Base-by-base conservation (phyloP, 2,888 invertebrate genomes). In the Myopa testacea region DNA sequence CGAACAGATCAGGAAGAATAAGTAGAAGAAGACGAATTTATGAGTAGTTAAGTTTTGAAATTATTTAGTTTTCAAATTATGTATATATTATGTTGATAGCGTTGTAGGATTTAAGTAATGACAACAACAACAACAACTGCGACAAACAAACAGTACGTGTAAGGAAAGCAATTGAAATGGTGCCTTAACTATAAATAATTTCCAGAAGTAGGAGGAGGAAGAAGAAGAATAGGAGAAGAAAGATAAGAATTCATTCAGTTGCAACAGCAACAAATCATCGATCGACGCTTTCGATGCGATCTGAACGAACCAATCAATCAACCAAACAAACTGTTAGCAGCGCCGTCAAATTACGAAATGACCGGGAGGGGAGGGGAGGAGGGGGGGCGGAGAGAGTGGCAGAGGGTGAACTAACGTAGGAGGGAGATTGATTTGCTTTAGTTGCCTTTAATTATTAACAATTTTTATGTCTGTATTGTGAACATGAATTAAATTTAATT, bases 131-230 rank as follows among this genome's bases (percentile, higher is more conserved):
- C 80, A 80, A 81, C 70, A 19, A 68, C 52, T 16, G 62, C 69
- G 45, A 74, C 37, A 73, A 52, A 52, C 7, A 69, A 87, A 86
- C 86, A 86, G 86, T 87, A 87, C 88, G 88, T 87, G 88, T 87
- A 87, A 87, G 86, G 86, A 88, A 88, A 88, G 88, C 88, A 88
- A 88, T 88, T 88, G 88, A 87, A 87, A 88, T 87, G 88, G 88
- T 88, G 88, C 88, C 88, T 88, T 88, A 88, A 88, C 87, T 86
- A 87, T 86, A 85, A 86, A 87, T 86, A 86, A 84, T 83, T 87
- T 87, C 85, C 82, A 81, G 80, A 78, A 83, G 79, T 70, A 78
- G 80, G 70, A 80, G 73, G 60, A 37, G 2, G 75, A 78, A 80
- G 70, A 79, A 76, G 45, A 45, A 26, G 26, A 26, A 26, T 26